Evolutionary conservation across 2,888 invertebrate species (phyloP).

Genomic region (Euzophera pinguis): DNA sequence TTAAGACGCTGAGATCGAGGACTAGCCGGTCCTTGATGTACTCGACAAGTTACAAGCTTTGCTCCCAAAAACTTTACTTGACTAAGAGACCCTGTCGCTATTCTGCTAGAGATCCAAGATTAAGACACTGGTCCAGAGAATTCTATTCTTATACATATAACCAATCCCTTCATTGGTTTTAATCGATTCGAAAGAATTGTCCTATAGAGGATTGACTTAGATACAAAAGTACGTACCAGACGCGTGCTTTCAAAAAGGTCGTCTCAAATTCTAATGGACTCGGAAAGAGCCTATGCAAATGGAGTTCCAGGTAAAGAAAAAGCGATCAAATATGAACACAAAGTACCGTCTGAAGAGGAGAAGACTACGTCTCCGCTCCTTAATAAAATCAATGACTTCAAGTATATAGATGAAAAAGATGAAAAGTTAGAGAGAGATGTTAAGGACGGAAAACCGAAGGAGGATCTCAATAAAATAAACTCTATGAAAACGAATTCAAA

Average conservation of each 20-base stretch:
- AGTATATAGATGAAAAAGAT: conserved; percentile 58
- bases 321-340: conserved; percentile 55
- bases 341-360: conserved; percentile 73
- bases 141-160: conserved; percentile 60
- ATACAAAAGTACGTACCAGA: conserved; percentile 48
- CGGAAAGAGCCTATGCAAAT: conserved; percentile 63
- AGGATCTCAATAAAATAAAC: conserved; percentile 62
- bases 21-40: conserved; percentile 79
- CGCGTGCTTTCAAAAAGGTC: conserved; percentile 47
- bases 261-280: conserved; percentile 65
- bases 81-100: conserved; percentile 72
- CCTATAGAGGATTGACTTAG: conserved; percentile 48
- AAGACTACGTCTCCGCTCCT: conserved; percentile 70
- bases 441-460: conserved; percentile 43
- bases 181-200: conserved; percentile 53
- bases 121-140: conserved; percentile 79
- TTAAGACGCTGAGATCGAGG: conserved; percentile 70
- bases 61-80: conserved; percentile 70
- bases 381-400: conserved; percentile 50
- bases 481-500: conserved; percentile 56
- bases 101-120: conserved; percentile 80
- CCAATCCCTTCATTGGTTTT: conserved; percentile 43
- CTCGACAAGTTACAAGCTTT: conserved; percentile 73
- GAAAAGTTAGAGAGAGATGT: conserved; percentile 36
- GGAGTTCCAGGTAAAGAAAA: conserved; percentile 71